Evolutionary conservation across 2,888 invertebrate genomes (phyloP), one percentile per base, ranked within the genome.

Genomic region (Antheraea yamamai): DNA sequence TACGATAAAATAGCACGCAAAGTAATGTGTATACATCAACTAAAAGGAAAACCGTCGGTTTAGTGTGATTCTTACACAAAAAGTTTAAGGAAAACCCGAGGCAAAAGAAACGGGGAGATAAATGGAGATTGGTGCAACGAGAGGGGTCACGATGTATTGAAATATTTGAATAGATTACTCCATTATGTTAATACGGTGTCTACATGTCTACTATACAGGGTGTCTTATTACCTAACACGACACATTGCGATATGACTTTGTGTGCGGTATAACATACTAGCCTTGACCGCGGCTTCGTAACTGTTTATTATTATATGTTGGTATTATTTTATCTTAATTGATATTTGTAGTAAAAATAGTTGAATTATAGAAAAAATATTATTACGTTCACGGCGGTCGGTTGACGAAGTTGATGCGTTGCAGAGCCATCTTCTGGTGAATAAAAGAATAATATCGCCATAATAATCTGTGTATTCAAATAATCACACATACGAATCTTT

Each of bases 121-220:
- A 68, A 68, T 39, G 39, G 39, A 35, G 18, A 68, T 68, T 35
- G 68, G 68, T 39, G 68, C 68, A 68, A 39, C 8, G 35, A 18
- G 7, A 20, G 35, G 68, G 68, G 68, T 68, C 68, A 68, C 30
- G 16, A 35, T 23, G 18, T 39, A 39, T 20, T 35, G 39, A 68
- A 68, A 68, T 68, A 68, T 68, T 68, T 68, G 35, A 39, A 68
- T 68, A 68, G 30, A 68, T 68, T 35, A 68, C 68, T 30, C 20
- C 39, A 18, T 68, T 30, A 35, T 68, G 68, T 68, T 39, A 68
- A 68, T 30, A 52, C 52, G 18, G 18, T 47, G 47, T 47, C 47
- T 47, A 47, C 47, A 47, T 47, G 47, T 47, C 47, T 47, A 47
- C 47, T 47, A 47, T 55, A 61, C 23, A 61, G 23, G 23, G 23